phyloP scores from a whole-genome alignment of 1,140 invertebrate genomes.

The Aphelinus atriplicis region DNA sequence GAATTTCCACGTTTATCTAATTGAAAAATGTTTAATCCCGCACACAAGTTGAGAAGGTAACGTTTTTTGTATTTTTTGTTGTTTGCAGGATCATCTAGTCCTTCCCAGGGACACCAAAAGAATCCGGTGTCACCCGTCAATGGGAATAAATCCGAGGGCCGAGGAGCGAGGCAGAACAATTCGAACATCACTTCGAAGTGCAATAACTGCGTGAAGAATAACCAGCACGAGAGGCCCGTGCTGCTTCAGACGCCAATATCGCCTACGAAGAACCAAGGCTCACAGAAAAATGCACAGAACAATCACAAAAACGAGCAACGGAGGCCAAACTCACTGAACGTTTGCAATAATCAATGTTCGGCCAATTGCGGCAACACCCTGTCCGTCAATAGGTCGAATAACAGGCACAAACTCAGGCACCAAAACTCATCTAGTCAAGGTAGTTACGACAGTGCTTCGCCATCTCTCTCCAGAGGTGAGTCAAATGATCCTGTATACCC shows the following conservation, averaged over 20 bases:
- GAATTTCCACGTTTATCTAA: not conserved
- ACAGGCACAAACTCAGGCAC: constrained; percentile 68
- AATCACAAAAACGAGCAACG: constrained; percentile 53
- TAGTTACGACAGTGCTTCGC: constrained; percentile 71
- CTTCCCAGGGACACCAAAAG: constrained; percentile 55
- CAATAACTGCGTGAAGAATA: constrained; percentile 63
- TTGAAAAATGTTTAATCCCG: not conserved
- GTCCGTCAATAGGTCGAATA: constrained; percentile 53
- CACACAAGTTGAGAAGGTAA: too few relatives aligned
- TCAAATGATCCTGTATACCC: not conserved
- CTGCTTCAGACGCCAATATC: constrained; percentile 59
- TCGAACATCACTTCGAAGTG: constrained; percentile 51
- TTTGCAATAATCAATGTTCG: constrained; percentile 66
- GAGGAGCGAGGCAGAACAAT: constrained; percentile 48
- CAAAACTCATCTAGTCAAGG: constrained; percentile 72
- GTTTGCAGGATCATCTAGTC: constrained; percentile 58
- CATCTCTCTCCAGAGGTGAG: constrained; percentile 72
- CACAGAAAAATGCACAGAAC: constrained; percentile 51
- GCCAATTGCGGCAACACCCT: constrained; percentile 66
- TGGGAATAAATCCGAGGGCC: constrained; percentile 51
- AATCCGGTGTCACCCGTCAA: constrained; percentile 53
- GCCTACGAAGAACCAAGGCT: constrained; percentile 53
- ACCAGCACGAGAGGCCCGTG: constrained; percentile 58
- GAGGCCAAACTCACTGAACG: constrained; percentile 55
- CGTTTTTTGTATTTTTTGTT: not conserved